Base-by-base conservation (phyloP, 2,888 invertebrate genomes). In the Cactoblastis cactorum region DNA sequence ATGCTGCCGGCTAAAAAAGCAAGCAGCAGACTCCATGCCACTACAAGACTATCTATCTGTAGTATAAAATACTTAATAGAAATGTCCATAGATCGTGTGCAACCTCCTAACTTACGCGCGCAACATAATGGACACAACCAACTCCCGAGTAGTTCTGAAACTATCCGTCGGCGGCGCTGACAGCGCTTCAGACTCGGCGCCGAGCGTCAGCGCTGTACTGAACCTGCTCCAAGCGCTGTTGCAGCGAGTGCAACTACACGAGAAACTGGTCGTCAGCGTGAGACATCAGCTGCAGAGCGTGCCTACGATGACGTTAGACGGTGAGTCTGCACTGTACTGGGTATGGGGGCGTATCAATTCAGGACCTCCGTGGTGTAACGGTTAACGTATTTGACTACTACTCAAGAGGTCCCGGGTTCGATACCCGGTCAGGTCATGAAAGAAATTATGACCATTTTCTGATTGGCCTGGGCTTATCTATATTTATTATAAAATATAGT, bases 31-130 rank as follows among this genome's bases (percentile, higher is more conserved):
- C 22, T 5, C 3, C 28, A n/a, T 6, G 9, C 28, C 5, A 1
- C 5, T 28, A 4, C 3, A 28, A 28, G 1, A 28, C 3, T 9
- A 28, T 28, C 5, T n/a, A 28, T 6, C 3, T 28, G 5, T 28
- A 1, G 8, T 28, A 1, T 28, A 1, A 28, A 6, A 6, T 28
- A 28, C 5, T 28, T 4, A 6, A 28, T 28, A 9, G 4, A 6
- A 6, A 28, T 38, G 18, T 3, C 9, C 18, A 37, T 91, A 95
- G 89, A 93, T 95, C 47, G 91, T 94, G 3, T 92, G 93, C 34
- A 95, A 95, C 82, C 80, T 96, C 18, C 77, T 94, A 33, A 83
- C 93, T 17, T 95, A 94, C 77, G 92, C 93, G 0, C 91, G 95
- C 52, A 94, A 95, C 71, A 88, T 92, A 14, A 86, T 92, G 43